phyloP scores from a whole-genome alignment of 1,140 invertebrate genomes.

The Branchinecta lindahli region DNA sequence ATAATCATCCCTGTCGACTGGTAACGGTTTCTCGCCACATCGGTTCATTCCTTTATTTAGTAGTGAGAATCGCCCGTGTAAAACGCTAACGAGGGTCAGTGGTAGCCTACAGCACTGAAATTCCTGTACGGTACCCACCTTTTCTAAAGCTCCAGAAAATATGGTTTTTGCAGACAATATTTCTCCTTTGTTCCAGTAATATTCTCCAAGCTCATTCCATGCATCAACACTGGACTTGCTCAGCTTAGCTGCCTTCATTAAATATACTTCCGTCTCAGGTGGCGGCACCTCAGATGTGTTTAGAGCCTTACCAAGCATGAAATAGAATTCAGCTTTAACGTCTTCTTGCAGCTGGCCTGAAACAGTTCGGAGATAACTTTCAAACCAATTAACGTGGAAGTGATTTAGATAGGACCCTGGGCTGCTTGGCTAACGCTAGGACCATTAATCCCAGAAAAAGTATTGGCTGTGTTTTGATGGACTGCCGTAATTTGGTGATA shows the following conservation, averaged over 20 bases:
- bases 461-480: no score
- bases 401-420: no score
- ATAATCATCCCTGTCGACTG: no score
- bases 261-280: not conserved
- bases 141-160: not conserved
- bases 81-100: no score
- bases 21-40: no score
- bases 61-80: no score
- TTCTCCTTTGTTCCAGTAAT: conserved; percentile 6
- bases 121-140: not conserved
- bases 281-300: not conserved
- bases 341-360: not conserved
- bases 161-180: not conserved
- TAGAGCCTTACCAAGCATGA: not conserved
- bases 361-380: not conserved
- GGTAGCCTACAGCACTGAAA: no score
- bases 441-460: no score
- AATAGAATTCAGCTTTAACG: not conserved
- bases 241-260: conserved; percentile 1
- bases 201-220: conserved; percentile 5
- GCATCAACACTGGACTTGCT: not conserved
- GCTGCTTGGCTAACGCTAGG: no score
- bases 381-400: no score
- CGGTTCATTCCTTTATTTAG: no score
- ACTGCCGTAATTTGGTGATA: no score